Evolutionary conservation across 2,797 vertebrate species (phyloP).

Genomic region (Mycteria americana): DNA sequence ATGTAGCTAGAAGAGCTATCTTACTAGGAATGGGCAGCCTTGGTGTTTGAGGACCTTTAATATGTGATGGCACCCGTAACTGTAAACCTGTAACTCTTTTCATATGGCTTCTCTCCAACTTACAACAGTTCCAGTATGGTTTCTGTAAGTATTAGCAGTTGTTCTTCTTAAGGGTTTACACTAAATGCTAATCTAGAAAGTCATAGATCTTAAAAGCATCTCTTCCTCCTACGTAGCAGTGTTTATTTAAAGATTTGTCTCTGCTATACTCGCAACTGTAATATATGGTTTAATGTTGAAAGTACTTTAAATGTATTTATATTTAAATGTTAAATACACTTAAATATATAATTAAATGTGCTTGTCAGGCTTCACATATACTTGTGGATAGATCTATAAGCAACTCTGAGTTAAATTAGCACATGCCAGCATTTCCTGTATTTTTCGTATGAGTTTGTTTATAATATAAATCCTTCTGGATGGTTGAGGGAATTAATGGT

Average conservation of each 20-base stretch:
- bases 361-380: background rate
- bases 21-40: background rate
- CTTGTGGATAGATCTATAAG: background rate
- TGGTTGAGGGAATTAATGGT: background rate
- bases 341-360: background rate
- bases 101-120: background rate
- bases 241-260: background rate
- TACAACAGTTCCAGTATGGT: background rate
- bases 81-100: background rate
- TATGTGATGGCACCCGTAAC: background rate
- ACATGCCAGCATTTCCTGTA: background rate
- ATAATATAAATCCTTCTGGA: background rate
- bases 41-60: background rate
- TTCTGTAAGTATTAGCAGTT: constrained; percentile 26
- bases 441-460: background rate
- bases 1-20: background rate
- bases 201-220: background rate
- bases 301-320: background rate
- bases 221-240: background rate
- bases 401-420: background rate
- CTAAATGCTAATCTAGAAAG: background rate
- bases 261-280: background rate
- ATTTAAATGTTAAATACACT: background rate
- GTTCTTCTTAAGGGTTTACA: background rate
- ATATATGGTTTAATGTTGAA: background rate